phyloP scores from a whole-genome alignment of 2,888 invertebrate genomes.

The Phania funesta region DNA sequence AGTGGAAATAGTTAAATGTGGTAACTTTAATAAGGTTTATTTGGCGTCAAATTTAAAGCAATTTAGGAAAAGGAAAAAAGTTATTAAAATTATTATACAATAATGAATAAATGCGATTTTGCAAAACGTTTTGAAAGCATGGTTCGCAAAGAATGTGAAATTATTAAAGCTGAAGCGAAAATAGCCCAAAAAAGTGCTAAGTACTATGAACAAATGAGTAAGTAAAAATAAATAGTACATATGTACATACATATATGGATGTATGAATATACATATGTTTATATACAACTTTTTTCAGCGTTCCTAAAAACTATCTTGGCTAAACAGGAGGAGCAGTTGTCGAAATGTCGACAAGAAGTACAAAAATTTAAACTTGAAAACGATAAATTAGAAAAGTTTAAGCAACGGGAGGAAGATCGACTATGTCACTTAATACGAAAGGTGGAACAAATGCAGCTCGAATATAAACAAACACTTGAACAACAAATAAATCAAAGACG shows the following conservation, averaged over 20 bases:
- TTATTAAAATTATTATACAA: neutral
- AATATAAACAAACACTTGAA: slow-evolving; percentile 12
- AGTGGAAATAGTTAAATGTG: neutral
- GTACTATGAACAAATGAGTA: slow-evolving; percentile 39
- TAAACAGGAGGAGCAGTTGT: slow-evolving; percentile 37
- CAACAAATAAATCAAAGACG: slow-evolving; percentile 13
- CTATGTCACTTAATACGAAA: neutral
- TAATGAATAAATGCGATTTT: slow-evolving; percentile 59
- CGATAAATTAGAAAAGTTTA: slow-evolving; percentile 12
- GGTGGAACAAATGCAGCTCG: slow-evolving; percentile 6
- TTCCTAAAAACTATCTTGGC: slow-evolving; percentile 17
- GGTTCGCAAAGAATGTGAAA: slow-evolving; percentile 49
- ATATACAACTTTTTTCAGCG: slow-evolving; percentile 3
- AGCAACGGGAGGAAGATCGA: slow-evolving; percentile 14
- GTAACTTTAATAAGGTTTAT: neutral
- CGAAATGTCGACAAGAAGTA: neutral
- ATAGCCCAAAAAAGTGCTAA: slow-evolving; percentile 46
- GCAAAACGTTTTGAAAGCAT: slow-evolving; percentile 53
- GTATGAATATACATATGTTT: neutral
- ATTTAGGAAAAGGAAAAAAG: neutral
- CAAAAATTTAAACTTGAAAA: slow-evolving; percentile 17
- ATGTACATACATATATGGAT: neutral
- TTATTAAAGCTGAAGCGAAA: slow-evolving; percentile 37
- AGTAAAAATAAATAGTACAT: neutral
- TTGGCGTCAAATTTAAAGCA: slow-evolving; percentile 1